These are phyloP conservation scores for Mycetomoellerius zeteki DNA, from an alignment of 1,140 invertebrate species.

Conservation along the genomic window DNA sequence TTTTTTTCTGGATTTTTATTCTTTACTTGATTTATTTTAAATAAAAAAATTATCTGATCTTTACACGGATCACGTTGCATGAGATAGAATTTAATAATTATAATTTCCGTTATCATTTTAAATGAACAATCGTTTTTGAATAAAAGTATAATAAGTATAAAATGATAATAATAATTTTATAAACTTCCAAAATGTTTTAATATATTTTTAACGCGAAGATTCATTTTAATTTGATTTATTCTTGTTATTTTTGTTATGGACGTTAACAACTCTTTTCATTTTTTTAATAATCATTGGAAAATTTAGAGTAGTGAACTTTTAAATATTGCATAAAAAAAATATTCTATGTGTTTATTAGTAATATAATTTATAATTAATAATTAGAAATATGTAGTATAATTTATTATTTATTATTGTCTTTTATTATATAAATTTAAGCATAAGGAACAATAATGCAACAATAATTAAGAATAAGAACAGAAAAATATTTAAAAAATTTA, in stretches of 20 bases:
- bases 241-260: not conserved
- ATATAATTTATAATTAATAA: slow-evolving; percentile 7
- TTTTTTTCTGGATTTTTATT: not conserved
- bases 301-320: not conserved
- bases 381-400: not conserved
- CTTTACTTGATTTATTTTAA: not conserved
- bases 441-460: not conserved
- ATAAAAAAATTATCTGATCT: too few species aligned
- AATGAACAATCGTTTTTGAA: not conserved
- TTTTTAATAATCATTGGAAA: not conserved
- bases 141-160: too few species aligned
- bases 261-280: not conserved
- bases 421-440: not conserved
- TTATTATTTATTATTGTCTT: slow-evolving; percentile 8
- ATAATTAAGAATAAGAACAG: not conserved
- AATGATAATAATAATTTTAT: not conserved
- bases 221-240: not conserved
- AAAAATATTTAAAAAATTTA: not conserved
- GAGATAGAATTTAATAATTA: not conserved
- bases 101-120: not conserved
- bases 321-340: not conserved
- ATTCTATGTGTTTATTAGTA: not conserved
- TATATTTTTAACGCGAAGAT: not conserved
- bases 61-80: too few species aligned
- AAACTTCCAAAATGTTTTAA: not conserved